These are phyloP conservation scores for Meandrusa payeni DNA, from an alignment of 2,888 invertebrate species.

Conservation along the genomic window DNA sequence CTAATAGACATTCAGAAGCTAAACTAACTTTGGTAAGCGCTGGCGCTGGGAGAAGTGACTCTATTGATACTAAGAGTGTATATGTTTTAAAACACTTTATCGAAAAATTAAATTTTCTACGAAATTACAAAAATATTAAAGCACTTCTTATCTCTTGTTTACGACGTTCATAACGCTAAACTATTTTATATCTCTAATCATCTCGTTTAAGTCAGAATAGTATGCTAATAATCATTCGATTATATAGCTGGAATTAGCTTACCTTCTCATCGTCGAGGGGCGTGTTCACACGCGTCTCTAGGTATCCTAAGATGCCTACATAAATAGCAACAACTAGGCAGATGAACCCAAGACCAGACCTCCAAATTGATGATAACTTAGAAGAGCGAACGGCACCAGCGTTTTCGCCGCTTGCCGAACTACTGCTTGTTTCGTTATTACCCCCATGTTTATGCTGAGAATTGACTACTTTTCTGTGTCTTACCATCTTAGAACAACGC, in stretches of 20 bases:
- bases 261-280: conserved; percentile 90
- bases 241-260: conserved; percentile 20
- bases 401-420: conserved; percentile 47
- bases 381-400: conserved; percentile 39
- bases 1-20: no score
- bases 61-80: no score
- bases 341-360: conserved; percentile 79
- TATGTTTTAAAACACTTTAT: no score
- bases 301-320: conserved; percentile 89
- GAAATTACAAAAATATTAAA: no score
- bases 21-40: no score
- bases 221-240: neutral
- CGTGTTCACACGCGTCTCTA: conserved; percentile 94
- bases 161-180: no score
- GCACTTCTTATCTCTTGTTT: no score
- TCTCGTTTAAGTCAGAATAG: no score
- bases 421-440: conserved; percentile 54
- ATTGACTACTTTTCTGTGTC: conserved; percentile 51
- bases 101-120: no score
- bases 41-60: no score
- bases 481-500: conserved; percentile 46
- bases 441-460: conserved; percentile 44
- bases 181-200: no score
- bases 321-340: conserved; percentile 86
- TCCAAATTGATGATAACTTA: conserved; percentile 72